These are phyloP conservation scores for Acinonyx jubatus DNA, from an alignment of 2,113 vertebrate species.

Conservation along the genomic window DNA sequence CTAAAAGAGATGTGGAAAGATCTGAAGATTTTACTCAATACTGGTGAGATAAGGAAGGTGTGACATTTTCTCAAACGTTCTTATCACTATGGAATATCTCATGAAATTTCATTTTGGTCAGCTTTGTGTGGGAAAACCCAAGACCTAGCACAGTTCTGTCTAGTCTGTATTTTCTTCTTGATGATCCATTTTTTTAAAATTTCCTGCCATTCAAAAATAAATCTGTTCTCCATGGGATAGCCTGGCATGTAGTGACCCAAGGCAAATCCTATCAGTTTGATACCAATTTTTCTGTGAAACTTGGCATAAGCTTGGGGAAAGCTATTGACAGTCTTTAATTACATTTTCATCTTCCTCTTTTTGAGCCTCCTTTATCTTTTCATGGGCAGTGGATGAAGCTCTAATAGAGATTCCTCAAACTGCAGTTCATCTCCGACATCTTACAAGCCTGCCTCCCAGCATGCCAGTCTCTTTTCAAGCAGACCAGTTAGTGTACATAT, in stretches of 20 bases:
- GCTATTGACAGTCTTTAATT: background rate
- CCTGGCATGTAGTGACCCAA: background rate
- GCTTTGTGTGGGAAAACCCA: background rate
- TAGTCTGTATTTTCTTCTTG: background rate
- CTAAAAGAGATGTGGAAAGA: background rate
- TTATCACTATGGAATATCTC: background rate
- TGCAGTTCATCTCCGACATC: background rate
- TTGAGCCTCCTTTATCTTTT: background rate
- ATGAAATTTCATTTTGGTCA: background rate
- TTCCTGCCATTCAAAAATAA: conserved; percentile 3
- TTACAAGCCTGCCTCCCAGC: background rate
- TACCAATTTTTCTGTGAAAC: background rate
- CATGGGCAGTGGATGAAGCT: background rate
- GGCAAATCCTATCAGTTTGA: background rate
- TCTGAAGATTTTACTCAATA: background rate
- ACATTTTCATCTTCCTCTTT: background rate
- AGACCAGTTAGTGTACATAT: background rate
- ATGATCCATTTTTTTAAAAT: background rate
- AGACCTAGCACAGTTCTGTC: background rate
- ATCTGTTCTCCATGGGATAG: background rate
- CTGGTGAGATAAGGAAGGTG: background rate
- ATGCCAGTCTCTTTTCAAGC: background rate
- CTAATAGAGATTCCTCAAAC: background rate
- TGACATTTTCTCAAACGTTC: background rate
- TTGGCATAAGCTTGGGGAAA: background rate